Evolutionary conservation across 2,888 invertebrate genomes (phyloP).

Genomic region (Leptura quadrifasciata): DNA sequence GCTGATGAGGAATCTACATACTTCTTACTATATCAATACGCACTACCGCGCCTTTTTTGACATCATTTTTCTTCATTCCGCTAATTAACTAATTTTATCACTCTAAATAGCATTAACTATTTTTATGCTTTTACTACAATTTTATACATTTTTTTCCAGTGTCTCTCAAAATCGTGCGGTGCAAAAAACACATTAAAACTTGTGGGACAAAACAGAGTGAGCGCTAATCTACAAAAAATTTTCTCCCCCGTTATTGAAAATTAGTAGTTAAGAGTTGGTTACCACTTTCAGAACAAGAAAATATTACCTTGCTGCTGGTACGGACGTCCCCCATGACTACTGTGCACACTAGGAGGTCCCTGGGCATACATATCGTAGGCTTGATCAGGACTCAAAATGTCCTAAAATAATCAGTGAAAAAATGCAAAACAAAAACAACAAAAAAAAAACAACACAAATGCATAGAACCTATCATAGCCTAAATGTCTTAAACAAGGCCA

Average conservation of each 20-base stretch:
- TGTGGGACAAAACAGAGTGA: not conserved
- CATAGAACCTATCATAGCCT: constrained; percentile 53
- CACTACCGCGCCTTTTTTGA: no score
- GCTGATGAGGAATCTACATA: no score
- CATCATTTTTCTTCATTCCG: no score
- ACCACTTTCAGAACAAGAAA: not conserved
- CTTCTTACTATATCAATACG: no score
- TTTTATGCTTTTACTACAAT: no score
- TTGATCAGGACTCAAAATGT: constrained; percentile 93
- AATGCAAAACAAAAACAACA: constrained; percentile 69
- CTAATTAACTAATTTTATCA: no score
- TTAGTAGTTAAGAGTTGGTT: constrained; percentile 40
- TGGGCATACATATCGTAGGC: constrained; percentile 95
- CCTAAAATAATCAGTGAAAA: constrained; percentile 78
- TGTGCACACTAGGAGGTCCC: constrained; percentile 91
- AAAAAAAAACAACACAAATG: constrained; percentile 63
- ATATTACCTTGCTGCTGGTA: constrained; percentile 90
- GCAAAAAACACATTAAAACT: not conserved
- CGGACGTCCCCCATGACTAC: constrained; percentile 84
- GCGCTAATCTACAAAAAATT: not conserved
- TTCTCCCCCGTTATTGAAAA: constrained; percentile 24
- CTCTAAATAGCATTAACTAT: no score
- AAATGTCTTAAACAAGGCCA: constrained; percentile 24
- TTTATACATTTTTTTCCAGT: no score
- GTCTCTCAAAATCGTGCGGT: not conserved